Percentiles rank a stretch among this genome's conserved stretches.
Evolutionary conservation across 2,113 vertebrate species (phyloP).

Genomic region (Megaptera novaeangliae): DNA sequence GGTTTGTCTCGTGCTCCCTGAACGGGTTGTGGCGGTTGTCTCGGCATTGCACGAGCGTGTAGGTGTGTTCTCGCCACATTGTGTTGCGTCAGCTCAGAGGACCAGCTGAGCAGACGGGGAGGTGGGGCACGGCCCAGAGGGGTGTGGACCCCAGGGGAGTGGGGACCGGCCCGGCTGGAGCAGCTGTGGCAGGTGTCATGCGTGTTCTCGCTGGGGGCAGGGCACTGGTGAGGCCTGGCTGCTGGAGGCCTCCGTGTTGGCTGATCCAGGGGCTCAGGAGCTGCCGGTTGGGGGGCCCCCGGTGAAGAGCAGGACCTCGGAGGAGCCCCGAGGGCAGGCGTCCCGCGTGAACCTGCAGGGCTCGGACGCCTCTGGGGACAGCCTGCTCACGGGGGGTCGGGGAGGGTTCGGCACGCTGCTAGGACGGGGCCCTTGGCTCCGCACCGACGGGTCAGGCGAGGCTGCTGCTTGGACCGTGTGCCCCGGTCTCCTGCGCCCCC

Average conservation of each 20-base stretch:
- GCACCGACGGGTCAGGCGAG: neutral
- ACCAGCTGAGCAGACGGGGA: neutral
- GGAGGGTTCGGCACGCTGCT: fast-evolving
- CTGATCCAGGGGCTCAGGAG: too few species aligned
- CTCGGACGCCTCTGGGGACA: neutral
- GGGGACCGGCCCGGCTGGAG: neutral
- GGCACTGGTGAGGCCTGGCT: too few species aligned
- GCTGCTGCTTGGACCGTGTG: neutral
- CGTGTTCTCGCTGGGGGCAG: neutral
- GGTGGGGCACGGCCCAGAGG: fast-evolving
- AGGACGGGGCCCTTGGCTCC: neutral
- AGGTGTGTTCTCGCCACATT: neutral
- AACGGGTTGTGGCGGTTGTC: too few species aligned
- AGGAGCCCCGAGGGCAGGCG: neutral
- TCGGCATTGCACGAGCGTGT: fast-evolving
- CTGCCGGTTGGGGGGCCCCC: too few species aligned
- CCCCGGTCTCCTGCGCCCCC: neutral
- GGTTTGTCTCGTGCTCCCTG: neutral
- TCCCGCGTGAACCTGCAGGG: too few species aligned
- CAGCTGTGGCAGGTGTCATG: fast-evolving
- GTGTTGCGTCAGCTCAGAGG: fast-evolving
- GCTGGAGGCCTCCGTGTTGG: neutral
- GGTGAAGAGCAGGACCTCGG: neutral
- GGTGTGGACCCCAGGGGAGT: neutral
- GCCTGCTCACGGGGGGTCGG: neutral